Evolutionary conservation across 1,140 invertebrate species (phyloP).

Genomic region (Drosophila baimaii): DNA sequence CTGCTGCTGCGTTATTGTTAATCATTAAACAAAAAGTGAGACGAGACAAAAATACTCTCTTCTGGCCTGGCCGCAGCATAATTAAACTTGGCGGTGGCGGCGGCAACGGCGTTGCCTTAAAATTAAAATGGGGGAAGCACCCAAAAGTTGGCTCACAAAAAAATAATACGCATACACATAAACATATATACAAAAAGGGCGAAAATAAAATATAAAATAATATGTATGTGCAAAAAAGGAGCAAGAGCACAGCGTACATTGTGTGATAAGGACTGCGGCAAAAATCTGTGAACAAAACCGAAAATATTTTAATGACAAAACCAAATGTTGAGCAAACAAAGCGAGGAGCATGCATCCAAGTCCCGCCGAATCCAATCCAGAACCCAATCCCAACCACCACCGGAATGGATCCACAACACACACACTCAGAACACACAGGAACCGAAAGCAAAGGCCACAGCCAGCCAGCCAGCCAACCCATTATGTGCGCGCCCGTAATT

Average conservation of each 20-base stretch:
- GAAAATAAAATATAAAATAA: conserved; percentile 28
- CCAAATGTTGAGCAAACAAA: conserved; percentile 70
- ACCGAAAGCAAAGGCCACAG: conserved; percentile 24
- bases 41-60: conserved; percentile 47
- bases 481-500: conserved; percentile 79
- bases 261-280: conserved; percentile 48
- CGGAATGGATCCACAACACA: conserved; percentile 14
- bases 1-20: conserved; percentile 71
- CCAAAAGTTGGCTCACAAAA: conserved; percentile 61
- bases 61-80: conserved; percentile 50
- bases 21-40: conserved; percentile 76
- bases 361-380: conserved; percentile 14
- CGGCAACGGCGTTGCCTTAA: conserved; percentile 31
- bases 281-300: conserved; percentile 77
- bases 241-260: conserved; percentile 13
- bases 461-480: conserved; percentile 45
- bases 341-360: conserved; percentile 50
- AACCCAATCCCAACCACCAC: conserved; percentile 15
- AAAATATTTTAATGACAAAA: conserved; percentile 82
- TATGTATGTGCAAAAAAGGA: conserved; percentile 20
- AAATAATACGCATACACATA: conserved; percentile 5
- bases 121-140: conserved; percentile 69
- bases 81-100: conserved; percentile 44
- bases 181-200: conserved; percentile 13
- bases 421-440: conserved; percentile 2